These are phyloP conservation scores for Polyploca ridens DNA, from an alignment of 2,888 invertebrate genomes.

Conservation along the genomic window DNA sequence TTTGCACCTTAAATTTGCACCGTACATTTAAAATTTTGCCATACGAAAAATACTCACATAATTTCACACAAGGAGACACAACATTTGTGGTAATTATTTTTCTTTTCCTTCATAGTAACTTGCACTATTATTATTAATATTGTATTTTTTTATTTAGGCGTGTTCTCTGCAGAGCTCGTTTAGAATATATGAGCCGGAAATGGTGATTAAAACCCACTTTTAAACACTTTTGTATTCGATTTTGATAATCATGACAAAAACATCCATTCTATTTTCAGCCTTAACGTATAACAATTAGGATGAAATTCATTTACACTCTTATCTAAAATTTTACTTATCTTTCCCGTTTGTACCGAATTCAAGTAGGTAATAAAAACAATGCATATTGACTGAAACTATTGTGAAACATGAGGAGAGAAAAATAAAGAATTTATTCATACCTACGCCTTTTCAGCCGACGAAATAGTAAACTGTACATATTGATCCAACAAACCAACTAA, in stretches of 20 bases:
- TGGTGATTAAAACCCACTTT: background rate
- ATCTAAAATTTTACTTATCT: background rate
- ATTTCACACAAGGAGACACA: background rate
- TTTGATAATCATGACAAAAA: background rate
- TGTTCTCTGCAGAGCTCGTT: background rate
- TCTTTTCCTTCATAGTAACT: background rate
- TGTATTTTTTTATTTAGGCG: slow-evolving; percentile 10
- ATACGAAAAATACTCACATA: background rate
- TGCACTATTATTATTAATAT: background rate
- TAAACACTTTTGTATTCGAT: background rate
- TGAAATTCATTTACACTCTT: background rate
- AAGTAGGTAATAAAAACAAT: background rate
- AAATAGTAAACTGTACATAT: background rate
- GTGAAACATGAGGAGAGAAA: background rate
- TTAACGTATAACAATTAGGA: background rate
- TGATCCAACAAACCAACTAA: slow-evolving; percentile 7
- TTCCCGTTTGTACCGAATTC: background rate
- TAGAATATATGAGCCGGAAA: background rate
- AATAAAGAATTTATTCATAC: background rate
- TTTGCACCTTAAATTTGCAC: too few species aligned
- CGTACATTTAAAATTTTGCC: too few species aligned
- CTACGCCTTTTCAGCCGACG: background rate
- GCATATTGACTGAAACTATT: background rate
- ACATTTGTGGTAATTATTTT: background rate
- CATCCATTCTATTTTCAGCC: background rate